Conservation (phyloP, 2,113 vertebrate genomes). For the Lasiurus cinereus region DNA sequence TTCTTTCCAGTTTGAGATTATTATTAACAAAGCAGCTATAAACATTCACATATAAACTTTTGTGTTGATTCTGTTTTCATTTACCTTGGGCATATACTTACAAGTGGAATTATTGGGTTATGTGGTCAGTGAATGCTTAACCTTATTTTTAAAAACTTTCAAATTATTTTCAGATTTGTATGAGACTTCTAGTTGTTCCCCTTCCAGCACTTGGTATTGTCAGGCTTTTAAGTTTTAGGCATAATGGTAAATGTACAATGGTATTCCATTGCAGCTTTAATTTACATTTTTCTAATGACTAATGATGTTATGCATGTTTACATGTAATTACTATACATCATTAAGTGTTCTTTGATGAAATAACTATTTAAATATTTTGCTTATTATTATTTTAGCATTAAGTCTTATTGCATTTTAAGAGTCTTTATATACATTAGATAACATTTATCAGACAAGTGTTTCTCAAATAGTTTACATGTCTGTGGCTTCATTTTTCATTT, state of each 20-base stretch:
- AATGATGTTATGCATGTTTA: neutral
- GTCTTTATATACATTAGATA: neutral
- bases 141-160: neutral
- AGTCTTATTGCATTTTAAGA: neutral
- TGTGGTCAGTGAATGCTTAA: neutral
- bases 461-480: neutral
- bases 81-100: constrained; percentile 21
- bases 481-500: neutral
- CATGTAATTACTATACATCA: neutral
- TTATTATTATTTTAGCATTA: neutral
- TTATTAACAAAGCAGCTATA: neutral
- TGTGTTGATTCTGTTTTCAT: constrained; percentile 4
- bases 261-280: neutral
- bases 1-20: neutral
- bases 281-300: neutral
- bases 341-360: neutral
- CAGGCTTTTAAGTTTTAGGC: neutral
- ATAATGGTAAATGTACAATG: neutral
- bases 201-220: neutral
- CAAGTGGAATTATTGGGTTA: neutral
- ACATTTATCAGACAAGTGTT: neutral
- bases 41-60: neutral
- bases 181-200: neutral
- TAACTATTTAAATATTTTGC: constrained; percentile 22
- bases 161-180: constrained; percentile 36